Conservation (phyloP, 2,888 invertebrate genomes). For the Hoplodrina ambigua region DNA sequence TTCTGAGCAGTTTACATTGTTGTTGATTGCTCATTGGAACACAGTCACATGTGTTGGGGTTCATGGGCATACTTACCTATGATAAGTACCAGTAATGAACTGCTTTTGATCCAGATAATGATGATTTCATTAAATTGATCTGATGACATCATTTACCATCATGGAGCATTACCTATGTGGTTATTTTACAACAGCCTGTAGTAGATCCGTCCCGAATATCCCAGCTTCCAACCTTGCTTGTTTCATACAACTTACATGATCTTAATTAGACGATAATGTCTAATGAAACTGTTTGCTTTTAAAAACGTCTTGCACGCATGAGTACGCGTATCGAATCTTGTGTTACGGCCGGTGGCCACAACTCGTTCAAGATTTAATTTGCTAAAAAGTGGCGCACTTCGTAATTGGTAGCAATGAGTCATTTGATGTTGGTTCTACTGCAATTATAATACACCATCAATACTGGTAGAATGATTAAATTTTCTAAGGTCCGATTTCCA, state of each 20-base stretch:
- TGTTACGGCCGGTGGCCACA: constrained; percentile 66
- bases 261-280: constrained; percentile 34
- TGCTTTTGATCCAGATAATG: not conserved
- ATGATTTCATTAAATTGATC: constrained; percentile 14
- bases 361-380: constrained; percentile 57
- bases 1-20: constrained; percentile 12
- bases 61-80: not conserved
- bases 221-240: constrained; percentile 3
- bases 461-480: constrained; percentile 9
- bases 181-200: not conserved
- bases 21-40: not conserved
- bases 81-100: too few species aligned
- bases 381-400: constrained; percentile 51
- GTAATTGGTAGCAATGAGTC: constrained; percentile 50
- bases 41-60: not conserved
- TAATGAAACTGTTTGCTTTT: constrained; percentile 61
- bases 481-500: constrained; percentile 22
- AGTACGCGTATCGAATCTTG: constrained; percentile 67
- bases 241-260: constrained; percentile 23
- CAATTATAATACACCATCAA: constrained; percentile 29
- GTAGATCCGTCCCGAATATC: not conserved
- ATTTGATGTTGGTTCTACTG: constrained; percentile 36
- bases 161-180: not conserved
- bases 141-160: not conserved
- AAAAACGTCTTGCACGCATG: constrained; percentile 64